These are phyloP conservation scores for Rhodophaea formosa DNA, from an alignment of 2,888 invertebrate species.

Conservation along the genomic window DNA sequence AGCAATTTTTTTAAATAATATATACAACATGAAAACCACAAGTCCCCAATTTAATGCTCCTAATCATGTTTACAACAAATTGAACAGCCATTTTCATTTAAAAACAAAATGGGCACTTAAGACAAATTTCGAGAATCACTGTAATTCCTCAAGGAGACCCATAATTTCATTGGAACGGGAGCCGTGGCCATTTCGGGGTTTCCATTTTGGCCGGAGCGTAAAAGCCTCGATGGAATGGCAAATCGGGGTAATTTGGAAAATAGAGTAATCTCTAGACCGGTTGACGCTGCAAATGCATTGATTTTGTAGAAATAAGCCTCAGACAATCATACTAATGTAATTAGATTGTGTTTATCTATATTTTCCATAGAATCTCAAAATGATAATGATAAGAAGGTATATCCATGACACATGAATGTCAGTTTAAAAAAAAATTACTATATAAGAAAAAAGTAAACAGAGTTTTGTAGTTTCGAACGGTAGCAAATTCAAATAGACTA, in stretches of 20 bases:
- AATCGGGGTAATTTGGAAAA: slow-evolving; percentile 15
- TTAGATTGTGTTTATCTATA: too few relatives aligned
- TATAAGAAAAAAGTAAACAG: too few relatives aligned
- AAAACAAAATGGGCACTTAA: slow-evolving; percentile 1
- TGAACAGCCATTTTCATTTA: not conserved
- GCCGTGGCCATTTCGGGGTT: slow-evolving; percentile 2
- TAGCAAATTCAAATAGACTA: too few relatives aligned
- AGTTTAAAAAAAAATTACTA: too few relatives aligned
- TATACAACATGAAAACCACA: not conserved
- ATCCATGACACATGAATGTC: too few relatives aligned
- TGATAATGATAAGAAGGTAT: too few relatives aligned
- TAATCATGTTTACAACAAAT: slow-evolving; percentile 7
- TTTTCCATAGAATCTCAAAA: too few relatives aligned
- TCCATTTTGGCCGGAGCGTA: slow-evolving; percentile 4
- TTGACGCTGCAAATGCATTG: slow-evolving; percentile 14
- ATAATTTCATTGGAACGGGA: slow-evolving; percentile 14
- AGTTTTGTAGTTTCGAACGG: too few relatives aligned
- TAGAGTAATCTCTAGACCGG: slow-evolving; percentile 8
- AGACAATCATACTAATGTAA: not conserved
- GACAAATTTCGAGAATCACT: not conserved
- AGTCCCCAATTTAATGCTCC: not conserved
- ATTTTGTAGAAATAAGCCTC: not conserved
- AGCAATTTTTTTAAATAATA: not conserved
- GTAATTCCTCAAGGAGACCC: not conserved
- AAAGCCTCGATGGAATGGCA: slow-evolving; percentile 10